phyloP scores from a whole-genome alignment of 1,140 invertebrate genomes.

The Sesamia nonagrioides region DNA sequence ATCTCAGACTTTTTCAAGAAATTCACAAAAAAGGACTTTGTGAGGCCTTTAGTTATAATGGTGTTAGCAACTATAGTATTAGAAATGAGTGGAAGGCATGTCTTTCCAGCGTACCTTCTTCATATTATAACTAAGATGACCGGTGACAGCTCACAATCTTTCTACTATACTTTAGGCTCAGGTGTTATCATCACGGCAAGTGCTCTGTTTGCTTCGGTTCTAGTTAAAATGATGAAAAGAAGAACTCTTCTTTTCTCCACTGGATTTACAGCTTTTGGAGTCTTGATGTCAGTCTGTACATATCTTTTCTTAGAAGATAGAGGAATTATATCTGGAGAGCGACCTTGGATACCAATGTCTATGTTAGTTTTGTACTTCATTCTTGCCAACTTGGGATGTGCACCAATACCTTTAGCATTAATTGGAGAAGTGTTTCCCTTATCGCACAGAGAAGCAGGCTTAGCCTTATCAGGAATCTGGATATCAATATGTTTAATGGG shows the following conservation, averaged over 20 bases:
- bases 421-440: slow-evolving; percentile 76
- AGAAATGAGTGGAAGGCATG: slow-evolving; percentile 74
- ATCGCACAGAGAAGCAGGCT: slow-evolving; percentile 66
- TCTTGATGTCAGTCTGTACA: slow-evolving; percentile 61
- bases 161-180: slow-evolving; percentile 74
- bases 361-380: slow-evolving; percentile 73
- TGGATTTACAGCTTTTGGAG: slow-evolving; percentile 64
- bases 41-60: slow-evolving; percentile 71
- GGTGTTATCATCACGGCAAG: slow-evolving; percentile 74
- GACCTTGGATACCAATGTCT: slow-evolving; percentile 63
- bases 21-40: slow-evolving; percentile 71
- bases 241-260: slow-evolving; percentile 68
- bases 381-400: slow-evolving; percentile 73
- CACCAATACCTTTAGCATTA: slow-evolving; percentile 74
- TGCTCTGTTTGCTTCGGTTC: slow-evolving; percentile 66
- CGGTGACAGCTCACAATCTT: slow-evolving; percentile 63
- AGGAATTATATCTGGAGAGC: slow-evolving; percentile 61
- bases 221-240: slow-evolving; percentile 72
- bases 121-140: slow-evolving; percentile 72
- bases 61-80: slow-evolving; percentile 62
- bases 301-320: slow-evolving; percentile 63
- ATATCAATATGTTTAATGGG: slow-evolving; percentile 62
- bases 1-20: slow-evolving; percentile 64
- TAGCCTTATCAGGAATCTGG: slow-evolving; percentile 63
- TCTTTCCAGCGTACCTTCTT: slow-evolving; percentile 75